Percentiles rank a stretch among this genome's conserved stretches.
Conservation (phyloP, 1,140 invertebrate genomes). For the Drosophila pseudoobscura region DNA sequence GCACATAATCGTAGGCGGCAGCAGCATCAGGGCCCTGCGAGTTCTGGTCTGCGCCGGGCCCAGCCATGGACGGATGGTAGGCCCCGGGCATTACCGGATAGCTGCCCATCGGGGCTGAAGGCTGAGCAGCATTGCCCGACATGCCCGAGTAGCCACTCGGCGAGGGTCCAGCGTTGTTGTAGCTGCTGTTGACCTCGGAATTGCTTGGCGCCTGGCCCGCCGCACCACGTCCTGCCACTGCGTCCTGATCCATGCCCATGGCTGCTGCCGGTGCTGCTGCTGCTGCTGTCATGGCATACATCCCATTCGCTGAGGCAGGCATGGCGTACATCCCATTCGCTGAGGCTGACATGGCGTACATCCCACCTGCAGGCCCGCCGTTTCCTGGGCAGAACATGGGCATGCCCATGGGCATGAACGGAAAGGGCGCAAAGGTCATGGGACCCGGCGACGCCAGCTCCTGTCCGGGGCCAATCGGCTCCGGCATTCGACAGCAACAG, state of each 20-base stretch:
- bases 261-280: too few relatives aligned
- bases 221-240: not conserved
- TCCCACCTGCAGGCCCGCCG: slow-evolving; percentile 3
- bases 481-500: not conserved
- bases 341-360: slow-evolving; percentile 1
- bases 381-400: slow-evolving; percentile 3
- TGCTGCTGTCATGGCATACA: not conserved
- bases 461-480: slow-evolving; percentile 1
- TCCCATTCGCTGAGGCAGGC: not conserved
- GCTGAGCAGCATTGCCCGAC: not conserved
- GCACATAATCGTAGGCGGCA: slow-evolving; percentile 9
- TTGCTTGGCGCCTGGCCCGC: not conserved
- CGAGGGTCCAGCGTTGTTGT: too few relatives aligned
- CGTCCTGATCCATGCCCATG: slow-evolving; percentile 2
- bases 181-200: too few relatives aligned
- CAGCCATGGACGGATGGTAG: not conserved
- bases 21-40: too few relatives aligned
- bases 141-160: too few relatives aligned
- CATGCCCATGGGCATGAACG: not conserved
- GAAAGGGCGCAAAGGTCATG: too few relatives aligned
- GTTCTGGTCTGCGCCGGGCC: not conserved
- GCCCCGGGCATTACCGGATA: not conserved
- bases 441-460: too few relatives aligned
- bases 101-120: not conserved
- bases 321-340: slow-evolving; percentile 1